Base-by-base conservation (phyloP, 2,797 vertebrate genomes). In the Valencia hispanica region DNA sequence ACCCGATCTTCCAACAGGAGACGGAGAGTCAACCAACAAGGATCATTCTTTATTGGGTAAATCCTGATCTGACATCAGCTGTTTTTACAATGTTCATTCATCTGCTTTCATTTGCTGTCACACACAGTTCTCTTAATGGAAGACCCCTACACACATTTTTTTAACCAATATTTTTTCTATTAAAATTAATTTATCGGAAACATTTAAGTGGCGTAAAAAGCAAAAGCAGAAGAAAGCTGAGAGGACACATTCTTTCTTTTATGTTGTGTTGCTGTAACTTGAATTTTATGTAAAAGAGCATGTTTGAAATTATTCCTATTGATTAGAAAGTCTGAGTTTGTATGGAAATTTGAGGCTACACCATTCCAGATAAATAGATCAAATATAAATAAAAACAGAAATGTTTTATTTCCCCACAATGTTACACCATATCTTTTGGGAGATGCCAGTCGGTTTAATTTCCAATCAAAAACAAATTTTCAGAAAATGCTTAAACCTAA, bases 1-100 rank as follows among this genome's bases (percentile, higher is more conserved):
- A 85, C 98, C 98, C 17, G 98, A 99, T 90, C 97, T 99, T 79
- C 98, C 98, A 0, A 97, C 97, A 69, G 98, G 98, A 43, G 98
- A 99, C 47, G 97, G 97, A 71, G 97, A 99, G 0, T 96, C 97
- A 47, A 92, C 95, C 0, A 97, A 94, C 84, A 99, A 99, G 94
- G 98, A 99, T 48, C 94, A 95, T 36, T 94, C 95, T 73, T 95
- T 99, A 85, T 88, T 99, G 93, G 98, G 97, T 98, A 97, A 90
- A 79, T 79, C 22, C 10, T 22, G 14, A 27, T 22, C 32, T 43
- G 0, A 70, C 53, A 18, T 77, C 9, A 22, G 71, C 70, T 45
- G 6, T 78, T 4, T 75, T 30, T 22, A 72, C 18, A 27, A 30
- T 48, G 65, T 79, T 43, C 47, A 75, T 70, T 75, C 72, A 73